Evolutionary conservation across 92 coral and sea anemone genomes (phyloP), one percentile per base, ranked within the genome.

Genomic region (Parazoanthus atlanticus): DNA sequence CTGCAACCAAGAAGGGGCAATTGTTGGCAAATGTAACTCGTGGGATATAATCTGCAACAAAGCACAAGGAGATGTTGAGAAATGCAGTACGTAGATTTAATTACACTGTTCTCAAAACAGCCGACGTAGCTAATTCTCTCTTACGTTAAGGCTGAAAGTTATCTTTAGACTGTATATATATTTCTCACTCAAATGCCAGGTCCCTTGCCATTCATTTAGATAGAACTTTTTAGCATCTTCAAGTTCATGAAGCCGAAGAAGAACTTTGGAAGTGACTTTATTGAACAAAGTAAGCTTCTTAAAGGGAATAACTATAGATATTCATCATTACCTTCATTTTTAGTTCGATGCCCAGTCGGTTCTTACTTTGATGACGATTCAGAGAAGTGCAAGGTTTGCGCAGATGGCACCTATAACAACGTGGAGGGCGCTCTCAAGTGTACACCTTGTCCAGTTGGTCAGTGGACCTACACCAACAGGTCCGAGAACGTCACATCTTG

Each of bases 321-420:
- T 52, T 58, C 85, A 41, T 61, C 1, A 23, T 61, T 61, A 3
- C 69, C 28, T 25, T 43, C 33, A 3, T 76, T 73, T 81, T 49
- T 71, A 95, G 98, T 93, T 34, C 98, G 93, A 15, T 95, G 98
- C 49, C 98, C 98, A 4, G 91, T 93, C 36, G 96, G 98, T 19
- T 88, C 93, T 23, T 92, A 90, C 75, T 93, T 82, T 86, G 92
- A 95, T 67, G 88, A 84, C 16, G 90, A 80, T 31, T 79, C 69
- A 9, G 98, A 93, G 46, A 90, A 93, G 21, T 95, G 98, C 78
- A 78, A 81, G 6, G 72, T 93, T 19, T 95, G 98, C 78, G 90
- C 96, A 26, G 94, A 91, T 79, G 98, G 98, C 47, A 84, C 89
- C 29, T 95, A 73, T 86, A 89, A 80, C 36, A 91, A 89, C 23